A percentile compares a stretch with the other conserved stretches of the same genome.
Conservation (phyloP, 2,888 invertebrate species). For the Melanotus villosus region DNA sequence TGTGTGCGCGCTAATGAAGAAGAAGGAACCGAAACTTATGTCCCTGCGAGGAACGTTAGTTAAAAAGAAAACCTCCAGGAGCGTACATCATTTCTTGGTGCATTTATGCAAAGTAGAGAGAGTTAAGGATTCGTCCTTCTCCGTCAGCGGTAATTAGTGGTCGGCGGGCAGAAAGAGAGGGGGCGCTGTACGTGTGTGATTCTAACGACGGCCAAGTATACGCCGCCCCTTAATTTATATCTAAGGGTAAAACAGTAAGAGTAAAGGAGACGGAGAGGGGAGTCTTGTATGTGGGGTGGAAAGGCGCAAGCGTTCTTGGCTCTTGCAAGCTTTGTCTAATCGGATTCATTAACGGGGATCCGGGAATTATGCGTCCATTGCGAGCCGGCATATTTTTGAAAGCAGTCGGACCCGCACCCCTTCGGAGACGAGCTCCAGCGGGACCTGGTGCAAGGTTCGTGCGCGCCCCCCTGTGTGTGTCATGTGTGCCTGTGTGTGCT, state of each 20-base stretch:
- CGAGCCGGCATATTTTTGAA: conserved; percentile 71
- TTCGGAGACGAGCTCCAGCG: conserved; percentile 61
- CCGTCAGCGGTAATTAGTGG: conserved; percentile 68
- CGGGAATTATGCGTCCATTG: conserved; percentile 72
- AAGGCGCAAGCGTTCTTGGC: conserved; percentile 68
- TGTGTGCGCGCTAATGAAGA: conserved; percentile 49
- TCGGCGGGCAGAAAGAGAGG: conserved; percentile 64
- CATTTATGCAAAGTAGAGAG: conserved; percentile 68
- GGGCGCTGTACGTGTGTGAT: conserved; percentile 67
- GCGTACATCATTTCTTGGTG: conserved; percentile 63
- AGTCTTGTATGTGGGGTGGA: conserved; percentile 56
- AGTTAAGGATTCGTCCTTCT: conserved; percentile 57
- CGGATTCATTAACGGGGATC: conserved; percentile 74
- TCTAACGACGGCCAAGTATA: conserved; percentile 67
- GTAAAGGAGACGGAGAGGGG: conserved; percentile 57
- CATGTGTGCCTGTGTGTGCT: conserved; percentile 48
- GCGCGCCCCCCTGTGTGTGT: conserved; percentile 48
- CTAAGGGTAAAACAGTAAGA: conserved; percentile 70
- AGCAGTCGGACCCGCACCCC: conserved; percentile 68
- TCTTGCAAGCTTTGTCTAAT: conserved; percentile 71
- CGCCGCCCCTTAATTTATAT: conserved; percentile 70
- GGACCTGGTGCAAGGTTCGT: conserved; percentile 57
- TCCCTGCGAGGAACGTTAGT: conserved; percentile 64
- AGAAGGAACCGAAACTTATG: conserved; percentile 41
- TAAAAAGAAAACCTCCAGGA: conserved; percentile 63